These are phyloP conservation scores for Chascanopsetta lugubris DNA, from an alignment of 2,113 vertebrate genomes.

Conservation along the genomic window DNA sequence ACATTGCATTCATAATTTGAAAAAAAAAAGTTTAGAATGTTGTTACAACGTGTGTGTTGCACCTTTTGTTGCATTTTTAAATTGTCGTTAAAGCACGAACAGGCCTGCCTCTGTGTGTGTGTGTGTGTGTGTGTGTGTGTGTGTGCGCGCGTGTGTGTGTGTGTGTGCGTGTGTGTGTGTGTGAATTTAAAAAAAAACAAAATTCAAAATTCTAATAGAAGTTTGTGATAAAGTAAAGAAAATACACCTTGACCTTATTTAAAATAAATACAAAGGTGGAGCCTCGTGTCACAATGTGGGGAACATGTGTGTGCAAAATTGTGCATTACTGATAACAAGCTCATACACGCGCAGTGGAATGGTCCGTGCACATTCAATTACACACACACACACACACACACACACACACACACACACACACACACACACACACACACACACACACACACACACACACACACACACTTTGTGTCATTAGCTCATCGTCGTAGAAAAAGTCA, in stretches of 20 bases:
- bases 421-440: slow-evolving; percentile 8
- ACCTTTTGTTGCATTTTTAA: background rate
- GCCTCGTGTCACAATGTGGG: too few relatives aligned
- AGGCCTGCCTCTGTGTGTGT: slow-evolving; percentile 5
- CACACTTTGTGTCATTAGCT: slow-evolving; percentile 20
- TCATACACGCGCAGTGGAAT: too few relatives aligned
- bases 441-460: slow-evolving; percentile 12
- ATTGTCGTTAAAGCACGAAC: background rate
- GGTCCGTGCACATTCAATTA: too few relatives aligned
- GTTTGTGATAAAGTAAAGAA: background rate
- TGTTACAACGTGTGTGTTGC: background rate
- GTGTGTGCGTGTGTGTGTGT: slow-evolving; percentile 25
- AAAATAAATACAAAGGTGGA: too few relatives aligned
- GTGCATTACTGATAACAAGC: too few relatives aligned
- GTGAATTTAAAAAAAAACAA: slow-evolving; percentile 3
- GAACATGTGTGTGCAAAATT: background rate
- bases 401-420: too few relatives aligned
- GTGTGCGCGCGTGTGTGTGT: slow-evolving; percentile 17
- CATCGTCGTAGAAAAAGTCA: slow-evolving; percentile 19
- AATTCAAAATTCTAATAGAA: background rate
- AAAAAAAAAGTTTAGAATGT: slow-evolving; percentile 9
- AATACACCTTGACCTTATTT: background rate
- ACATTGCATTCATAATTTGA: slow-evolving; percentile 14
- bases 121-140: slow-evolving; percentile 30
- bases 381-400: slow-evolving; percentile 13